Evolutionary conservation across 2,113 vertebrate species (phyloP).

Genomic region (Leucosticte australis): DNA sequence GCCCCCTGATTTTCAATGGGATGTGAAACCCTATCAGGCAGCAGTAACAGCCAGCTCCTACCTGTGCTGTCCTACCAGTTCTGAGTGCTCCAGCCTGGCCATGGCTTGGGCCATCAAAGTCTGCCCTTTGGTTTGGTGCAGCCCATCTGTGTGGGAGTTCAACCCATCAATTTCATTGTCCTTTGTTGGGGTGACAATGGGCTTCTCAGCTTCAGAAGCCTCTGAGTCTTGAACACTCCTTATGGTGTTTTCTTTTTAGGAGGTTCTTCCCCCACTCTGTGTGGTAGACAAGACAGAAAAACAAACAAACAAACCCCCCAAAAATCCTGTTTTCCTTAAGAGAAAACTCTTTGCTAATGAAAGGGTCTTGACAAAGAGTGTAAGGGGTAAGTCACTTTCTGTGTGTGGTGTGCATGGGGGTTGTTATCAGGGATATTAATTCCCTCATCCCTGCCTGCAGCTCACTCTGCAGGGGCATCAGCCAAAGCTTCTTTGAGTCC

Average conservation of each 20-base stretch:
- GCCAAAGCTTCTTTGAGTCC: neutral
- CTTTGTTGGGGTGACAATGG: neutral
- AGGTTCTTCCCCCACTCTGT: neutral
- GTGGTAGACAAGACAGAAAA: neutral
- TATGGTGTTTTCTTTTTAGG: neutral
- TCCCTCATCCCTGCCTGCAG: neutral
- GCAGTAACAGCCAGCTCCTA: neutral
- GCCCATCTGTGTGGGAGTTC: fast-evolving
- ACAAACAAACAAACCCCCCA: neutral
- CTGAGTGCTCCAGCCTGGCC: neutral
- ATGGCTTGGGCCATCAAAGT: fast-evolving
- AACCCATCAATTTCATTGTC: neutral
- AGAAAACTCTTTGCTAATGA: neutral
- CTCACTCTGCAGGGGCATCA: neutral
- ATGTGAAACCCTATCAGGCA: neutral
- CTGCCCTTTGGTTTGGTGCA: fast-evolving
- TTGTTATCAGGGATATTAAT: fast-evolving
- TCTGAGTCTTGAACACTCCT: neutral
- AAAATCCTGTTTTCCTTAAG: neutral
- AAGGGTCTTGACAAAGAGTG: neutral
- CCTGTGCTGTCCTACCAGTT: neutral
- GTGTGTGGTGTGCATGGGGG: fast-evolving
- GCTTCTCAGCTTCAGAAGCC: neutral
- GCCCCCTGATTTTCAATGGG: fast-evolving
- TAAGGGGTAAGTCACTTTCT: neutral